A percentile compares a stretch with the other conserved stretches of the same genome.
Evolutionary conservation across 2,888 invertebrate species (phyloP).

Genomic region (Hemithea aestivaria): DNA sequence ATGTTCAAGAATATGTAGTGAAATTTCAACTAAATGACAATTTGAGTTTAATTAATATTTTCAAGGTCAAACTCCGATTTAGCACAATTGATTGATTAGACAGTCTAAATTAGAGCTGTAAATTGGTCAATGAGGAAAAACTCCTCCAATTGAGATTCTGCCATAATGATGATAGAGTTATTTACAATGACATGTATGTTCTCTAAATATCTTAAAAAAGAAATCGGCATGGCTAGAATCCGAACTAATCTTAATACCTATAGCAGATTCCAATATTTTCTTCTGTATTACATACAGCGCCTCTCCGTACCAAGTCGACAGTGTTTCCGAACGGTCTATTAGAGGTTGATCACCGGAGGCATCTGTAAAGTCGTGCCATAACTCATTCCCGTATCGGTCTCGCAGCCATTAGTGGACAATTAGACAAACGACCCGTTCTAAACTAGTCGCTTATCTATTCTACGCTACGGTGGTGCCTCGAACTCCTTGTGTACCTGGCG

Average conservation of each 20-base stretch:
- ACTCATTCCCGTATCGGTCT: constrained; percentile 44
- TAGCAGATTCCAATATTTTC: no score
- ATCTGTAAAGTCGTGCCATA: constrained; percentile 32
- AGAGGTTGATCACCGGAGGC: constrained; percentile 19
- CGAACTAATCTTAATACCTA: no score
- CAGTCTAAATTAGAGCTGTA: no score
- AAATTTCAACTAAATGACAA: not conserved
- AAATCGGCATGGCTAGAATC: no score
- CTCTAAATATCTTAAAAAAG: constrained; percentile 2
- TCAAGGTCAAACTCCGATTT: no score
- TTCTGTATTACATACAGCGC: no score
- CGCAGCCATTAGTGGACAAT: constrained; percentile 59
- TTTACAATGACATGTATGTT: constrained; percentile 2
- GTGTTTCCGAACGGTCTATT: constrained; percentile 3
- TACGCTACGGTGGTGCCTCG: not conserved
- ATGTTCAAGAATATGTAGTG: constrained; percentile 1
- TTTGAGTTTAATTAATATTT: not conserved
- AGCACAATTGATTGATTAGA: no score
- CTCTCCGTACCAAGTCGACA: not conserved
- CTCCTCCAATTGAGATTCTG: no score
- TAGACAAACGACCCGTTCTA: constrained; percentile 50
- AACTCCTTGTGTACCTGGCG: not conserved
- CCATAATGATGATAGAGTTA: no score
- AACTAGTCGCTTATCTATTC: constrained; percentile 45
- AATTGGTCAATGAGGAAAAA: no score